Base-by-base conservation (phyloP, 2,113 vertebrate species). In the Clinocottus analis region DNA sequence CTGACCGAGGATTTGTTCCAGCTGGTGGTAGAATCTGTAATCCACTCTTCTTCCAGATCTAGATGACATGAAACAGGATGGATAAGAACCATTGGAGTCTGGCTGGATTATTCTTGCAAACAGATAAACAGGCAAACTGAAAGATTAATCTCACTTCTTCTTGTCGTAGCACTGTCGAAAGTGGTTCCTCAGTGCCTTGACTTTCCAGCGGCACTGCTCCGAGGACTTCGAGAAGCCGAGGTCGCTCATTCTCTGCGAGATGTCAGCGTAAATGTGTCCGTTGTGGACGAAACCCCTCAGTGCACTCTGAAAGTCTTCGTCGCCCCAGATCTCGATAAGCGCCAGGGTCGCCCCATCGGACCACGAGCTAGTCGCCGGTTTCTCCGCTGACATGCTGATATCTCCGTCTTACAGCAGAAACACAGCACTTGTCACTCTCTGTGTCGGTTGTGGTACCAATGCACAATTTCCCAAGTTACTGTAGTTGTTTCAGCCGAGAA, bases 141-240 rank as follows among this genome's bases (percentile, higher is more conserved):
- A 27, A 55, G 60, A 7, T 2, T 3, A 3, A 16, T 45, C 92
- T 89, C 71, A 94, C 94, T 90, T 91, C 68, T 92, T 94, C 49
- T 64, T 90, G 33, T 94, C 92, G 45, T 91, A 92, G 78, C 83
- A 86, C 49, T 92, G 90, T 7, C 87, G 85, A 14, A 93, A 94
- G 85, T 90, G 87, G 73, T 87, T 89, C 81, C 89, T 91, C 66
- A 94, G 77, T 0, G 88, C 78, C 53, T 93, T 92, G 65, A 94
- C 86, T 23, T 94, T 94, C 77, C 87, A 90, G 82, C 92, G 89
- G 75, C 94, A 94, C 69, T 94, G 94, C 80, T 93, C 91, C 0
- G 89, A 76, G 5, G 75, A 89, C 81, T 92, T 94, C 0, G 74
- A 33, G 78, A 64, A 88, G 25, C 91, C 92, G 0, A 89, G 90